phyloP scores from a whole-genome alignment of 2,113 vertebrate species.

The Phocoena sinus region DNA sequence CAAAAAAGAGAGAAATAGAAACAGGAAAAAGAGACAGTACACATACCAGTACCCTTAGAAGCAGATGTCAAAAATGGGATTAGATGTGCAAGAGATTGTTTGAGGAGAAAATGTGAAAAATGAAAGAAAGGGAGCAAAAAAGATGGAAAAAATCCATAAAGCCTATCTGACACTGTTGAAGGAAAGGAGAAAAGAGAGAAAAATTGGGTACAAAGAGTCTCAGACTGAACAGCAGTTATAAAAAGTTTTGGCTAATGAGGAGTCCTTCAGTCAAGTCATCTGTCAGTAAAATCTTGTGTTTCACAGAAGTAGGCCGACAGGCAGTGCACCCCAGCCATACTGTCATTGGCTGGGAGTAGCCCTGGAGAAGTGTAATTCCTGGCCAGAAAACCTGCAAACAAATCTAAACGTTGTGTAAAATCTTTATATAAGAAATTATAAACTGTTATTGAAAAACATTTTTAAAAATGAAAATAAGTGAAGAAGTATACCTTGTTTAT shows the following conservation, averaged over 20 bases:
- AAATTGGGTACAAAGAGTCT: not conserved
- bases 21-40: not conserved
- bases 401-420: not conserved
- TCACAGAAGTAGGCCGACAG: not conserved
- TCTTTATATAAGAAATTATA: not conserved
- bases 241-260: not conserved
- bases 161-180: not conserved
- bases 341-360: not conserved
- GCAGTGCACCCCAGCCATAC: not conserved
- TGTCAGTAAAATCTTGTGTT: not conserved
- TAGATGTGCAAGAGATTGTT: not conserved
- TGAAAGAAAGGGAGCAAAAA: not conserved
- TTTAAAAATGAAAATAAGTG: not conserved
- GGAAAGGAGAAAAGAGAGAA: not conserved
- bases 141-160: not conserved
- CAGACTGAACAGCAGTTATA: not conserved
- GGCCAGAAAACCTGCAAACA: not conserved
- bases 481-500: not conserved
- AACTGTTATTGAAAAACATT: not conserved
- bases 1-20: not conserved
- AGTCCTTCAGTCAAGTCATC: not conserved
- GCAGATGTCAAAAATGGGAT: not conserved
- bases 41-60: not conserved
- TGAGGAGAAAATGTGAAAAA: not conserved
- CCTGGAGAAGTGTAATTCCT: not conserved